Evolutionary conservation across 2,797 vertebrate genomes (phyloP).

Genomic region (Tapera naevia): DNA sequence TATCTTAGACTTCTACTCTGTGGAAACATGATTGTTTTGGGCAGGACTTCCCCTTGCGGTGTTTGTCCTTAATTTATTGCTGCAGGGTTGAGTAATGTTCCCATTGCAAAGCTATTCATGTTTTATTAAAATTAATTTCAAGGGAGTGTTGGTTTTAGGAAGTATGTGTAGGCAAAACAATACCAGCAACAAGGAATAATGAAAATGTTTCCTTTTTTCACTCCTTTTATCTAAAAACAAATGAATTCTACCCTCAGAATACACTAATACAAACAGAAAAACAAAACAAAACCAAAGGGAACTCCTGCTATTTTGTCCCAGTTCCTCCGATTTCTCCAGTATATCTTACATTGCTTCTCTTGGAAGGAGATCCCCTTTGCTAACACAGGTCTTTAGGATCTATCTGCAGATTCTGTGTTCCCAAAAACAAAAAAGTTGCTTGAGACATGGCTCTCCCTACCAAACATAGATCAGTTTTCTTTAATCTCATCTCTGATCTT

Average conservation of each 20-base stretch:
- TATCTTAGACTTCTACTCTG: neutral
- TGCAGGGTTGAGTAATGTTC: slow-evolving; percentile 51
- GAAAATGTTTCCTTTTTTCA: neutral
- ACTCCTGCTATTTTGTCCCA: neutral
- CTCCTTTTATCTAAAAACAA: neutral
- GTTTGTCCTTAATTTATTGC: slow-evolving; percentile 41
- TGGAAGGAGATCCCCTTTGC: neutral
- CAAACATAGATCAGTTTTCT: neutral
- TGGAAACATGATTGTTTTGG: slow-evolving; percentile 19
- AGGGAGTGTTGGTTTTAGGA: neutral
- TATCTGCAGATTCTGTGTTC: neutral
- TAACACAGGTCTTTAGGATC: neutral
- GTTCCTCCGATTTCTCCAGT: neutral
- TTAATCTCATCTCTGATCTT: neutral
- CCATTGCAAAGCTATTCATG: slow-evolving; percentile 28
- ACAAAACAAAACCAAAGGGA: neutral
- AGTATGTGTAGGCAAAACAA: neutral
- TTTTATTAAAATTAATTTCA: slow-evolving; percentile 69
- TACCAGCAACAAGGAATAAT: neutral
- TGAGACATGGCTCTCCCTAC: neutral
- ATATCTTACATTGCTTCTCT: neutral
- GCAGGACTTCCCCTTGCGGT: slow-evolving; percentile 1
- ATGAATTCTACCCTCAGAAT: neutral
- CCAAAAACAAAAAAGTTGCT: neutral
- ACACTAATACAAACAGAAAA: neutral